Conservation (phyloP, 2,113 vertebrate genomes). For the Uria aalge region DNA sequence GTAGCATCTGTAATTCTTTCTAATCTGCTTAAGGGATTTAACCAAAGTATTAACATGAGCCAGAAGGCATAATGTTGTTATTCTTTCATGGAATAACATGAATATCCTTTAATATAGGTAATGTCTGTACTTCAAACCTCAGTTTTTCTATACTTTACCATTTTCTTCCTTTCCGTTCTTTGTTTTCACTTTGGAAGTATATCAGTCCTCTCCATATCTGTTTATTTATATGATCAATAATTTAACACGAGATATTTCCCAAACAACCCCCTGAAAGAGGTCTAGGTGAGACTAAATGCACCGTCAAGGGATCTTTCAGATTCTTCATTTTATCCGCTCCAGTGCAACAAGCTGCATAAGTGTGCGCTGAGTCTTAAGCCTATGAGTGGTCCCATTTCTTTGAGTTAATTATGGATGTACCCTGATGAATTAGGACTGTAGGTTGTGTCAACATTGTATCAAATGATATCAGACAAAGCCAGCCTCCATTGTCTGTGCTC, state of each 20-base stretch:
- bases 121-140: background rate
- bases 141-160: background rate
- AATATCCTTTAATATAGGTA: background rate
- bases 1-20: background rate
- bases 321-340: background rate
- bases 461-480: background rate
- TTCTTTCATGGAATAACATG: background rate
- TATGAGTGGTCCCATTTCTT: background rate
- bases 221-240: background rate
- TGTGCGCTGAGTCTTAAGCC: background rate
- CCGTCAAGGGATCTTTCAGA: background rate
- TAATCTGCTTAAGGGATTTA: slow-evolving; percentile 61
- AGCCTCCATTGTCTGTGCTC: background rate
- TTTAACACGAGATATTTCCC: background rate
- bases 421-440: background rate
- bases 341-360: rapidly evolving
- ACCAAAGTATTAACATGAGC: background rate
- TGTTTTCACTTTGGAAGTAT: background rate
- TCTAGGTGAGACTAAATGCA: background rate
- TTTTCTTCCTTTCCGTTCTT: background rate
- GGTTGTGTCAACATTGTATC: background rate
- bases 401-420: background rate
- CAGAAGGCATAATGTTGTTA: background rate
- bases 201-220: background rate
- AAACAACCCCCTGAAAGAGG: background rate